Base-by-base conservation (phyloP, 2,797 vertebrate genomes). In the Rhadinocentrus ornatus region DNA sequence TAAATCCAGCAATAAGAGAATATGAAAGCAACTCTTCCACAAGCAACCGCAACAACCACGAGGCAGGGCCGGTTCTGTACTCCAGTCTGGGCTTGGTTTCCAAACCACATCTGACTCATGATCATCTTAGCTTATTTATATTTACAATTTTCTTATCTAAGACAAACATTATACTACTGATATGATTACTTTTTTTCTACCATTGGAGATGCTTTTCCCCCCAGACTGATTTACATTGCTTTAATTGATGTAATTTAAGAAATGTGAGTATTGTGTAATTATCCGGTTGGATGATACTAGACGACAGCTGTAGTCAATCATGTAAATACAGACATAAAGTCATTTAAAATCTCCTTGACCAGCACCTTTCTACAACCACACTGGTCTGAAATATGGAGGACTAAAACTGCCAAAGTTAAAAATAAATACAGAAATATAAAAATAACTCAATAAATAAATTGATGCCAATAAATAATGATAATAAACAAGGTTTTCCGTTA, bases 91-190 rank as follows among this genome's bases (percentile, higher is more conserved):
- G 68, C 55, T 77, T 35, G 11, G 59, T 52, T 74, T 85, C 66
- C 74, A 83, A 75, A 83, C 84, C 83, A 85, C 84, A 83, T 75
- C 61, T 61, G 3, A 71, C 69, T 69, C 59, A 66, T 75, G 46
- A 63, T 44, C 26, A 69, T 69, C 71, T 70, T 63, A 64, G 57
- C 61, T 83, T 76, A 69, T 77, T 78, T 77, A 73, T 53, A 66
- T 69, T 75, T 0, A 6, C 27, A 60, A 54, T 82, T 67, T 77
- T 73, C 63, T 63, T 26, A 13, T 82, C 65, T 35, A 46, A 61
- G 50, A 24, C 54, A 1, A 26, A 53, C 65, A 60, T 6, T 55
- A 60, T 35, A 4, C 32, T 15, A n/a, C 65, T 57, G 60, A 41
- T 68, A 66, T 60, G 39, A 37, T 37, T 66, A n/a, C 71, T 57